A percentile compares a stretch with the other conserved stretches of the same genome.
Evolutionary conservation across 2,113 vertebrate genomes (phyloP).

Genomic region (Eclectus roratus): DNA sequence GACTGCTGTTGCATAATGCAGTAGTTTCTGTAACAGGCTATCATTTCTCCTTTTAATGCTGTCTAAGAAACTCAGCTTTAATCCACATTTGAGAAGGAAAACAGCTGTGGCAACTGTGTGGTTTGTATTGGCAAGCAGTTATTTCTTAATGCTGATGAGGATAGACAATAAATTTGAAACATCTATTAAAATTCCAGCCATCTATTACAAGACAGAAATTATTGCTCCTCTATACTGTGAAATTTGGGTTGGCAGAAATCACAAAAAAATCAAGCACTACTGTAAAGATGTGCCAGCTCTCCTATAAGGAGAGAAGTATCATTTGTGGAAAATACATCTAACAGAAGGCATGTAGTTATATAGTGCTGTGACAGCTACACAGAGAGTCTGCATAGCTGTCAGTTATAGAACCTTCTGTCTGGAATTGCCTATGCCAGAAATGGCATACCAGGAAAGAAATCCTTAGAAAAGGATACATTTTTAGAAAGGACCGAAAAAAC

Average conservation of each 20-base stretch:
- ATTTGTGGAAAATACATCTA: neutral
- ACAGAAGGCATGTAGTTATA: neutral
- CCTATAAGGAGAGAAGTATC: neutral
- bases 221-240: neutral
- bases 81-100: neutral
- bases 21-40: neutral
- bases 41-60: neutral
- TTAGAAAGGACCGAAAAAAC: neutral
- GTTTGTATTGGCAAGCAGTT: slow-evolving; percentile 16
- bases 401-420: neutral
- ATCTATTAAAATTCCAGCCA: neutral
- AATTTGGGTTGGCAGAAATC: neutral
- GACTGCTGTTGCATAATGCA: neutral
- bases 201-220: neutral
- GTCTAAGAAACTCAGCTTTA: neutral
- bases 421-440: neutral
- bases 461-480: neutral
- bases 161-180: neutral
- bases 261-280: neutral
- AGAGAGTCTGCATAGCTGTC: neutral
- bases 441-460: neutral
- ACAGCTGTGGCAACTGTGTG: neutral
- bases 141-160: neutral
- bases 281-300: neutral
- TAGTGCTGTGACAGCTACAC: neutral